A percentile compares a stretch with the other conserved stretches of the same genome.
Conservation (phyloP, 2,797 vertebrate species). For the Acanthurus leucopareius region DNA sequence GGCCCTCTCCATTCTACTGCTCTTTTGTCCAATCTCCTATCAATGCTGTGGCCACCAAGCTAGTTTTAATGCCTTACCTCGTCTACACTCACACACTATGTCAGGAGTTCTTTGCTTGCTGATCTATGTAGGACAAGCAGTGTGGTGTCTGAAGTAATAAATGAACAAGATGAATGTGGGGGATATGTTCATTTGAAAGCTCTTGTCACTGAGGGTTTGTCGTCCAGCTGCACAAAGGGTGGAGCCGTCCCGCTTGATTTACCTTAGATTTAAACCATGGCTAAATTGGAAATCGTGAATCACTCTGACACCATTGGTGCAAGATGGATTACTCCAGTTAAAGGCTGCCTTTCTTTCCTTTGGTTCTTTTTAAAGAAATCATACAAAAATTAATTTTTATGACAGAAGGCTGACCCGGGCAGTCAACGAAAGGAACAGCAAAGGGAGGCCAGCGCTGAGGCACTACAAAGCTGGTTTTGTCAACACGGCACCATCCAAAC, state of each 20-base stretch:
- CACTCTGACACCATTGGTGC: conserved; percentile 83
- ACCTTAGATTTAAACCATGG: conserved; percentile 85
- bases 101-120: conserved; percentile 69
- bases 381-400: conserved; percentile 81
- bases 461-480: conserved; percentile 74
- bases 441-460: conserved; percentile 54
- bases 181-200: conserved; percentile 81
- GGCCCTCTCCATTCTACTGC: conserved; percentile 29
- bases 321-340: conserved; percentile 89
- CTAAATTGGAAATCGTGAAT: conserved; percentile 91
- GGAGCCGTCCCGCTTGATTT: conserved; percentile 83
- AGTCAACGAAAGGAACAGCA: conserved; percentile 73
- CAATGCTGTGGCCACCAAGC: conserved; percentile 47
- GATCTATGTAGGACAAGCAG: conserved; percentile 77
- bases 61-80: conserved; percentile 42
- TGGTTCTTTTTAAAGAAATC: conserved; percentile 77
- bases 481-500: conserved; percentile 53
- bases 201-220: conserved; percentile 74
- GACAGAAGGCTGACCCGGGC: conserved; percentile 74
- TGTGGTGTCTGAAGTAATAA: conserved; percentile 74
- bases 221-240: conserved; percentile 75
- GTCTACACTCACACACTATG: conserved; percentile 53
- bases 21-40: conserved; percentile 60
- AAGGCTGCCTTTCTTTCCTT: conserved; percentile 82
- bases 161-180: conserved; percentile 80